Evolutionary conservation across 2,888 invertebrate genomes (phyloP), one percentile per base, ranked within the genome.

Genomic region (Cryptops parisi): DNA sequence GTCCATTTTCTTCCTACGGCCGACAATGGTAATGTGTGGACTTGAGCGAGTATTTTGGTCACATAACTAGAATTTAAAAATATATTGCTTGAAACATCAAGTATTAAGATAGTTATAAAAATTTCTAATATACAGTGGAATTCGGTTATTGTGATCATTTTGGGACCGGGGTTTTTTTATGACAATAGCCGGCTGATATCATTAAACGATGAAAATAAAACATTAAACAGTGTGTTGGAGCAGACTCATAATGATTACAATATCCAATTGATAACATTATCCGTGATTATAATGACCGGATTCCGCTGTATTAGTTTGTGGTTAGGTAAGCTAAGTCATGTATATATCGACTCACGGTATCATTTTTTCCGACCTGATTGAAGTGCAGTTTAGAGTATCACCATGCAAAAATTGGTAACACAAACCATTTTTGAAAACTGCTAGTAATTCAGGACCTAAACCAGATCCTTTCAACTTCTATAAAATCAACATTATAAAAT

Each of bases 391-490:
- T 9, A 47, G 27, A 12, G 27, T 26, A 2, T 47, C 27, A 2
- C 47, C 47, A 17, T 47, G 6, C 27, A 47, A 25, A 27, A 27
- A 47, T 17, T 27, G 25, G 27, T 47, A 47, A n/a, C 47, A 47
- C 24, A 47, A 17, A 26, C 47, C 47, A 27, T 47, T 47, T 17
- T 19, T 47, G 26, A 47, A 47, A n/a, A 47, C 17, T 25, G 47
- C 47, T 26, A 47, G 26, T 47, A 47, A n/a, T 27, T 47, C 27
- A 17, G 47, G 47, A 5, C 6, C 47, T 4, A 47, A 17, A 2
- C 47, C 47, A 24, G n/a, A 47, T 21, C 27, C 2, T 27, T n/a
- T 47, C 47, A 47, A 47, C 21, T 47, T 25, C 47, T 47, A 47
- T 25, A 33, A n/a, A n/a, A n/a, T n/a, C n/a, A n/a, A n/a, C n/a